Percentiles rank a stretch among this genome's conserved stretches.
These are phyloP conservation scores for Acanthopleura granulata DNA, from an alignment of 2,888 invertebrate species.

Conservation along the genomic window DNA sequence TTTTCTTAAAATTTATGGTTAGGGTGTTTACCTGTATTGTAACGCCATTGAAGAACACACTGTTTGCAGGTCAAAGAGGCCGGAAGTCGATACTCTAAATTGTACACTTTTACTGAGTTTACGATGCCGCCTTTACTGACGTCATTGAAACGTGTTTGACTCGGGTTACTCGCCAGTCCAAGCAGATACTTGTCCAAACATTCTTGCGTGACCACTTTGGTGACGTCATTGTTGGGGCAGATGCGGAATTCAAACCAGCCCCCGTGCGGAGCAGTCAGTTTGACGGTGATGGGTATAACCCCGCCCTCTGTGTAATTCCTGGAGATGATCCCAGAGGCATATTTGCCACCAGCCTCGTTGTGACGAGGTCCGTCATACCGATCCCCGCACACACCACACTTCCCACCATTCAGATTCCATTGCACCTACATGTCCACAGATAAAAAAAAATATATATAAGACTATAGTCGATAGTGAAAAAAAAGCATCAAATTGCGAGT, in stretches of 20 bases:
- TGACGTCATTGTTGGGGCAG: constrained; percentile 41
- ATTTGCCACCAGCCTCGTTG: constrained; percentile 47
- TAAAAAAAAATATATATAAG: too few species aligned
- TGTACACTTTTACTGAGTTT: neutral
- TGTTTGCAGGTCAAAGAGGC: constrained; percentile 58
- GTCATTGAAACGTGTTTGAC: neutral
- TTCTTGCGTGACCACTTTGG: constrained; percentile 36
- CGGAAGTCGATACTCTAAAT: constrained; percentile 41
- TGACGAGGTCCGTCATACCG: constrained; percentile 72
- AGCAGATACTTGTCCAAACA: constrained; percentile 42
- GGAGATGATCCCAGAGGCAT: constrained; percentile 43
- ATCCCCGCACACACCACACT: constrained; percentile 91
- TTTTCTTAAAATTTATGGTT: neutral
- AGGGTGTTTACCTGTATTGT: constrained; percentile 59
- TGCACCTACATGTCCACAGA: neutral
- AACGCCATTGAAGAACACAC: constrained; percentile 70
- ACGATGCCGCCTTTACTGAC: neutral
- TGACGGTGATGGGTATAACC: constrained; percentile 39
- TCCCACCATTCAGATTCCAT: constrained; percentile 72
- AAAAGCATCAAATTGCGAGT: too few species aligned
- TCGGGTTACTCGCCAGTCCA: neutral
- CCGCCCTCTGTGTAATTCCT: constrained; percentile 39
- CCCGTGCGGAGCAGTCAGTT: constrained; percentile 49
- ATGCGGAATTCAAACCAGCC: constrained; percentile 55
- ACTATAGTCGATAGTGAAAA: too few species aligned